Percentiles rank a stretch among this genome's conserved stretches.
Evolutionary conservation across 2,888 invertebrate species (phyloP).

Genomic region (Eristalinus sepulchralis): DNA sequence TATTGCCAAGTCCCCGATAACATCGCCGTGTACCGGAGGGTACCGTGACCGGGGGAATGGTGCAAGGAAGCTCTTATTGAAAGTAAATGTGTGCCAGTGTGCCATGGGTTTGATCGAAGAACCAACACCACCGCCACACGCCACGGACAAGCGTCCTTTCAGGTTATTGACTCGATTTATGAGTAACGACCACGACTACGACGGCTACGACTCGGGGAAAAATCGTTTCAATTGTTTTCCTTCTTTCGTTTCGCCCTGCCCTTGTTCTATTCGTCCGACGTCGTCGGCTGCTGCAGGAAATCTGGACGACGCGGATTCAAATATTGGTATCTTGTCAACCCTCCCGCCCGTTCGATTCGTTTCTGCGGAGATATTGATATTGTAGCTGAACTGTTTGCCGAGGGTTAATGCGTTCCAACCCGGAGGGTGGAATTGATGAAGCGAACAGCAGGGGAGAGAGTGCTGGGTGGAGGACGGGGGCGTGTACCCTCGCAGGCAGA

Average conservation of each 20-base stretch:
- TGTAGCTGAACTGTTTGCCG: constrained; percentile 15
- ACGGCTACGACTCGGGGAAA: background rate
- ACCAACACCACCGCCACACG: background rate
- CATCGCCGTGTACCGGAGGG: background rate
- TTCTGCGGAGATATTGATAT: background rate
- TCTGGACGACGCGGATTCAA: constrained; percentile 22
- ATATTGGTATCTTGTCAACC: background rate
- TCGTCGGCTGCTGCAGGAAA: background rate
- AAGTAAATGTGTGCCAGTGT: constrained; percentile 36
- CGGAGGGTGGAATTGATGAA: constrained; percentile 9
- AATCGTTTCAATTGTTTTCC: background rate
- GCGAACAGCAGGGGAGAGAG: background rate
- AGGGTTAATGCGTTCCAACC: constrained; percentile 23
- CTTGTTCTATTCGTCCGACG: background rate
- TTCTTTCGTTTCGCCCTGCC: background rate
- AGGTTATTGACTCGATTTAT: constrained; percentile 50
- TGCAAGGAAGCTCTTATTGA: constrained; percentile 5
- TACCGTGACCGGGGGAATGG: background rate
- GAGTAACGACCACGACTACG: background rate
- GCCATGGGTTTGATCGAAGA: constrained; percentile 35
- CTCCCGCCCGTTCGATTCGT: background rate
- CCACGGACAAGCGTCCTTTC: no score
- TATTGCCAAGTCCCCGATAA: background rate
- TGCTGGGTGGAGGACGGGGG: background rate
- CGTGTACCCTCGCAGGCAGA: background rate